Base-by-base conservation (phyloP, 2,113 vertebrate genomes). In the Dicaeum eximium region DNA sequence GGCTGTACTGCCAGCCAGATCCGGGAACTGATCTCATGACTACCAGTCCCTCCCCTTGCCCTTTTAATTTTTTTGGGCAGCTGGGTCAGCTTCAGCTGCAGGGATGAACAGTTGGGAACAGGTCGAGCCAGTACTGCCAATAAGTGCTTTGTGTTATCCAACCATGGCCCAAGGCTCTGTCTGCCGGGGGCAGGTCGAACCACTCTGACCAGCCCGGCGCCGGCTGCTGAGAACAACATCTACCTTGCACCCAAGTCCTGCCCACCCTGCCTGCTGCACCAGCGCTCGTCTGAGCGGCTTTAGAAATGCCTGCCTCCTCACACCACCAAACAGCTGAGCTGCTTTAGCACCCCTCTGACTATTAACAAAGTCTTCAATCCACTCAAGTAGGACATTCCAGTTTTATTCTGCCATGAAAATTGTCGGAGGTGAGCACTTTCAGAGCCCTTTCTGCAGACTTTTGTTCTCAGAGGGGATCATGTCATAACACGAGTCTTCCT, bases 81-180 rank as follows among this genome's bases (percentile, higher is more conserved):
- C 88, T 88, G 60, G 96, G 92, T 93, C 95, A 94, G 64, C 80
- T 74, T 50, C 79, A 92, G 88, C 92, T 93, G 86, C 66, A 71
- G 82, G 90, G 96, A 93, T 92, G 96, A 95, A 92, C 86, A 80
- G 82, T 19, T 77, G 79, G 64, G 90, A 96, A 94, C 95, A 96
- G 92, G 95, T 90, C 0, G 42, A 95, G 92, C 94, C 86, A 88
- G 96, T 90, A 80, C 2, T 7, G 79, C 70, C 71, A 78, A 69
- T 45, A 80, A 86, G 71, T 28, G 75, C 74, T 93, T 66, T 90
- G 79, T 83, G 75, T 80, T 92, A 93, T 95, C 86, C 95, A 96
- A 83, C 80, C 12, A 3, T 95, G 94, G 86, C 96, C 95, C 92
- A 90, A 73, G 95, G 94, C 95, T 86, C 94, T 90, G 96, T 92